Evolutionary conservation across 2,797 vertebrate species (phyloP).

Genomic region (Pelobates cultripes): DNA sequence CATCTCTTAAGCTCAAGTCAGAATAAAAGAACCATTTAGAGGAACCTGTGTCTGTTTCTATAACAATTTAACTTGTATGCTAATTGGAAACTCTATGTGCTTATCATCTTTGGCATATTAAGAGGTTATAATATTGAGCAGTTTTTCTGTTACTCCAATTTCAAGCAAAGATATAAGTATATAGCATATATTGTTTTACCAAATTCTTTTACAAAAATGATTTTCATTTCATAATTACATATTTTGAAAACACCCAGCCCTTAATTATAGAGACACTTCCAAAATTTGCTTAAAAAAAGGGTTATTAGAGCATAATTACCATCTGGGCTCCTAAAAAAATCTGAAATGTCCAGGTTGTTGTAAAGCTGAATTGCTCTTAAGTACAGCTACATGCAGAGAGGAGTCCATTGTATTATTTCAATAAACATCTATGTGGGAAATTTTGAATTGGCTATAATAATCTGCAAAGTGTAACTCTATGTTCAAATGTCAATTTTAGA

Average conservation of each 20-base stretch:
- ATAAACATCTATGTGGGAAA: constrained; percentile 50
- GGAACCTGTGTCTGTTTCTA: too few relatives aligned
- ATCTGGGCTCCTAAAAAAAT: constrained; percentile 16
- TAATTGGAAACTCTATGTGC: neutral
- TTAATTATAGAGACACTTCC: constrained; percentile 39
- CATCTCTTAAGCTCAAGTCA: too few relatives aligned
- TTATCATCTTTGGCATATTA: neutral
- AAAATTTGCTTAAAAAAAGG: constrained; percentile 27
- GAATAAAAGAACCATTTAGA: too few relatives aligned
- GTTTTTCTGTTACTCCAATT: neutral
- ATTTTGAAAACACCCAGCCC: constrained; percentile 45
- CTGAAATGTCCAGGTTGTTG: constrained; percentile 46
- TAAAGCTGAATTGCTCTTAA: constrained; percentile 54
- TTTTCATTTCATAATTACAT: constrained; percentile 44
- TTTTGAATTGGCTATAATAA: constrained; percentile 53
- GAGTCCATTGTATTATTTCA: constrained; percentile 55
- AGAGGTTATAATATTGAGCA: neutral
- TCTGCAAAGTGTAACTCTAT: constrained; percentile 43
- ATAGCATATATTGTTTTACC: constrained; percentile 28
- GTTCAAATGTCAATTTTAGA: constrained; percentile 56
- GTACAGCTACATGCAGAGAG: constrained; percentile 48
- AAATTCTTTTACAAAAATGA: constrained; percentile 42
- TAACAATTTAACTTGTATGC: too few relatives aligned
- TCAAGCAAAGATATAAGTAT: neutral
- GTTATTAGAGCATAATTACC: constrained; percentile 43